Evolutionary conservation across 2,113 vertebrate genomes (phyloP).

Genomic region (Microtus richardsoni): DNA sequence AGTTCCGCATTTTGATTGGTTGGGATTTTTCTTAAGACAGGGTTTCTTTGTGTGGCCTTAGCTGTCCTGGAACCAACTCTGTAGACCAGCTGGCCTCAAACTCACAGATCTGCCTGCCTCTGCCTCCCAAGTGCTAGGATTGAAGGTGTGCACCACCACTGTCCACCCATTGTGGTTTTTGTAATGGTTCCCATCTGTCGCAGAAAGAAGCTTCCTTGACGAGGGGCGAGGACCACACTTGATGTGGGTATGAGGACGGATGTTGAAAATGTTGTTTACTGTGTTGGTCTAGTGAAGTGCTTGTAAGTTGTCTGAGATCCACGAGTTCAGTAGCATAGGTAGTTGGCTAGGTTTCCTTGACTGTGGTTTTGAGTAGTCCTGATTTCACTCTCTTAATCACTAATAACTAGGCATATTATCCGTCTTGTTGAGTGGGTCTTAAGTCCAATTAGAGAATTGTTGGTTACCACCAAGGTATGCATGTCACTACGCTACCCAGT

Average conservation of each 20-base stretch:
- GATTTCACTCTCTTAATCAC: too few relatives aligned
- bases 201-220: too few relatives aligned
- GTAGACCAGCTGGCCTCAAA: too few relatives aligned
- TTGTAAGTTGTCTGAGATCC: not conserved
- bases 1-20: not conserved
- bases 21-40: not conserved
- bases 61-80: too few relatives aligned
- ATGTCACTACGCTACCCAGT: rapidly evolving
- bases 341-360: not conserved
- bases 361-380: too few relatives aligned
- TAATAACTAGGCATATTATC: not conserved
- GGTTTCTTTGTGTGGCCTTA: not conserved
- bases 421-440: not conserved
- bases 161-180: not conserved
- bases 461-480: not conserved
- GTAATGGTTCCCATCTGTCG: not conserved
- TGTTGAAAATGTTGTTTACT: not conserved
- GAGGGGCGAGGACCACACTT: too few relatives aligned
- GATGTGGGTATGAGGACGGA: not conserved
- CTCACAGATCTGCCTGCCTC: too few relatives aligned
- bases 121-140: too few relatives aligned
- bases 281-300: not conserved
- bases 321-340: not conserved
- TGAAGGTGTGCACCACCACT: too few relatives aligned
- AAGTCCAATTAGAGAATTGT: not conserved